These are phyloP conservation scores for Hiodon alosoides DNA, from an alignment of 2,113 vertebrate species.

Conservation along the genomic window DNA sequence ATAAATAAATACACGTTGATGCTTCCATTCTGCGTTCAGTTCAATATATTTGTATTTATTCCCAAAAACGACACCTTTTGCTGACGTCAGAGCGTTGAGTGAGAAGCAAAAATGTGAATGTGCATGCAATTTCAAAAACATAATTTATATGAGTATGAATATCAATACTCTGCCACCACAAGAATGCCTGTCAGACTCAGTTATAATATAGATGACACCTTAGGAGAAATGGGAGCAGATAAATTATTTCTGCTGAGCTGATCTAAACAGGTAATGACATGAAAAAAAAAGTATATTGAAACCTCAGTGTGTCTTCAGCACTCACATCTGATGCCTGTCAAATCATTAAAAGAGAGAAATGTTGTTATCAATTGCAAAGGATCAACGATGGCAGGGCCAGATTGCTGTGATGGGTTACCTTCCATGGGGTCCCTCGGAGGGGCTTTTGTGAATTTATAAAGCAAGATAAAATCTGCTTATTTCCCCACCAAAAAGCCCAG, in stretches of 20 bases:
- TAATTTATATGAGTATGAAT: slow-evolving; percentile 18
- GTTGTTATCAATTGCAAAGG: slow-evolving; percentile 71
- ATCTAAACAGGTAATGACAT: slow-evolving; percentile 70
- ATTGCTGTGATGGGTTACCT: slow-evolving; percentile 60
- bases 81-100: too few species aligned
- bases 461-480: slow-evolving; percentile 70
- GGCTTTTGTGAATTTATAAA: slow-evolving; percentile 70
- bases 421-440: slow-evolving; percentile 62
- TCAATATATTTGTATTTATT: too few species aligned
- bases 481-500: slow-evolving; percentile 62
- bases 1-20: too few species aligned
- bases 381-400: slow-evolving; percentile 66
- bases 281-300: slow-evolving; percentile 61
- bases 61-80: too few species aligned
- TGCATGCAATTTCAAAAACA: slow-evolving; percentile 14
- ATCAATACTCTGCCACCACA: slow-evolving; percentile 35
- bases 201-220: slow-evolving; percentile 57
- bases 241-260: slow-evolving; percentile 59
- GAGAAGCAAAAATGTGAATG: too few species aligned
- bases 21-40: too few species aligned
- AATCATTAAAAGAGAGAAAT: slow-evolving; percentile 68
- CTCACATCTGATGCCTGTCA: slow-evolving; percentile 74
- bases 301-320: slow-evolving; percentile 49
- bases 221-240: slow-evolving; percentile 54
- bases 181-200: slow-evolving; percentile 43